These are phyloP conservation scores for Fistularia tabacaria DNA, from an alignment of 2,797 vertebrate species.

Conservation along the genomic window DNA sequence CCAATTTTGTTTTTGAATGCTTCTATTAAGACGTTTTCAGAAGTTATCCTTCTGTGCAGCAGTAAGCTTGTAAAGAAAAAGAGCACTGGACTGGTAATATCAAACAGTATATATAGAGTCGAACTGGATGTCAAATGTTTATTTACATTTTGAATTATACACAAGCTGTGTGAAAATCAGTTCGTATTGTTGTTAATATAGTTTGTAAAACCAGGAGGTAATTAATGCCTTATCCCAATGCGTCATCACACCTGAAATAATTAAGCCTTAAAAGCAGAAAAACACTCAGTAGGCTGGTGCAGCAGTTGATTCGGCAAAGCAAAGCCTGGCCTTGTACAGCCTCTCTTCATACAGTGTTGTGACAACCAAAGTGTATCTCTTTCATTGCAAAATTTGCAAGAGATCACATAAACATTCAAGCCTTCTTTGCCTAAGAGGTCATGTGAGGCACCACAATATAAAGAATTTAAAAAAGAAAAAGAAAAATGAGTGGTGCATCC, in stretches of 20 bases:
- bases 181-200: too few relatives aligned
- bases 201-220: conserved; percentile 5
- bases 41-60: too few relatives aligned
- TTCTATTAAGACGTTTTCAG: too few relatives aligned
- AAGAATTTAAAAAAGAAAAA: not conserved
- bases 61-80: too few relatives aligned
- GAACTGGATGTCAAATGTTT: too few relatives aligned
- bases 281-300: conserved; percentile 8
- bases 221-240: conserved; percentile 9
- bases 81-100: too few relatives aligned
- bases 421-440: too few relatives aligned
- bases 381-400: conserved; percentile 13
- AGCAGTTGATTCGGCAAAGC: conserved; percentile 24
- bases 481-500: too few relatives aligned
- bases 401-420: not conserved
- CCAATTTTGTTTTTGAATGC: too few relatives aligned
- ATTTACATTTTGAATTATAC: too few relatives aligned
- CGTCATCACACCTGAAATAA: conserved; percentile 15
- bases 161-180: too few relatives aligned
- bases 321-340: conserved; percentile 16
- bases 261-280: conserved; percentile 15
- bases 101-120: too few relatives aligned
- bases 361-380: conserved; percentile 11
- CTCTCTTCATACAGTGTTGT: conserved; percentile 14
- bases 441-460: not conserved